Evolutionary conservation across 2,888 invertebrate genomes (phyloP), one percentile per base, ranked within the genome.

Genomic region (Chromoteleia sp.): DNA sequence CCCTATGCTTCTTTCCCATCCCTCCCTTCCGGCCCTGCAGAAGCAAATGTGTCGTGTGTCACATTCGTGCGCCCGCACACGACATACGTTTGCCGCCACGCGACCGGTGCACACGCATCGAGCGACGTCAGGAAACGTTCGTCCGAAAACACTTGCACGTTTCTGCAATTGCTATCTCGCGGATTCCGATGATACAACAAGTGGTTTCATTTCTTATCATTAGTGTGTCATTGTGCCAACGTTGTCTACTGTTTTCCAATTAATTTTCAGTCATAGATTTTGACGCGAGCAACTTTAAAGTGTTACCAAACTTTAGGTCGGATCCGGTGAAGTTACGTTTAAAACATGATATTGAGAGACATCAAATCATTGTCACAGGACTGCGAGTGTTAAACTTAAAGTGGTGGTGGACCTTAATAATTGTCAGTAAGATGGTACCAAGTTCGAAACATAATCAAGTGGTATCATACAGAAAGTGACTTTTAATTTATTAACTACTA

Each of bases 71-170:
- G 87, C 89, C 88, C 87, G 89, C 91, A 91, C 91, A 92, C 91
- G 91, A 91, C 91, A 92, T 90, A 91, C 91, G 91, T 90, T 89
- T 85, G 89, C 90, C 91, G 91, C 91, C 91, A 92, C 91, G 91
- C 91, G 91, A 91, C 91, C 89, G 84, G 88, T 88, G 87, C 89
- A 88, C 91, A 91, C 90, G 88, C 87, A 87, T 84, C 85, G 83
- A 52, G 63, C 81, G 80, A 77, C 74, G 81, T 79, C 83, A 77
- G 80, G 75, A 75, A 71, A 68, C 78, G 75, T 58, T 61, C 58
- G 78, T 68, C 71, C 56, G 58, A 70, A 68, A 74, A 39, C 81
- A 78, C 63, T 78, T 76, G 63, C 80, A 74, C 80, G 83, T 54
- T 71, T 54, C 56, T 41, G 52, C 77, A 19, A 71, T 58, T 61